These are phyloP conservation scores for Neocloeon triangulifer DNA, from an alignment of 1,140 invertebrate genomes.

Conservation along the genomic window DNA sequence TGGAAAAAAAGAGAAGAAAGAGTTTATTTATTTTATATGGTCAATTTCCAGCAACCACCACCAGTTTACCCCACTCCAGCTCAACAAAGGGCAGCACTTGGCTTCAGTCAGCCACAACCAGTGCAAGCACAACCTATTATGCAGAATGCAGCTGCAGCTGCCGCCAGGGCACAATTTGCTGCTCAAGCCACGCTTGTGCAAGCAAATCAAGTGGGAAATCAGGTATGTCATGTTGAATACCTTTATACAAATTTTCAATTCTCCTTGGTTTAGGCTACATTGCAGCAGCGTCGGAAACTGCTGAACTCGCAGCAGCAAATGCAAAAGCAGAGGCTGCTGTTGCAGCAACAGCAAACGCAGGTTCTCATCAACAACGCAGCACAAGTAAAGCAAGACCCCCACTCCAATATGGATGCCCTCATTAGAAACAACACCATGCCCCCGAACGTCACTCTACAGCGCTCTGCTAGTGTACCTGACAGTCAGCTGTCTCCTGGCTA, in stretches of 20 bases:
- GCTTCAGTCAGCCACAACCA: no score
- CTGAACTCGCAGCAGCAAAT: constrained; percentile 19
- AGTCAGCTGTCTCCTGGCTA: constrained; percentile 45
- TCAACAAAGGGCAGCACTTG: no score
- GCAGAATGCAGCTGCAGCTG: constrained; percentile 15
- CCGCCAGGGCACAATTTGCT: constrained; percentile 3
- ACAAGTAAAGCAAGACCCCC: constrained; percentile 19
- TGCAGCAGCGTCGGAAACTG: constrained; percentile 11
- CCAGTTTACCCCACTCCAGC: not conserved
- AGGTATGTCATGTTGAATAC: no score
- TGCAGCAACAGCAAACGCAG: constrained; percentile 48
- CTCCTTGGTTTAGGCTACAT: no score
- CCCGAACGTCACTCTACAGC: constrained; percentile 52
- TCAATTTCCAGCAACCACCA: not conserved
- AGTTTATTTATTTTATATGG: not conserved
- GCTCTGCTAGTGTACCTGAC: constrained; percentile 40
- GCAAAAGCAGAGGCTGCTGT: constrained; percentile 30
- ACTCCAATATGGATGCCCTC: constrained; percentile 53
- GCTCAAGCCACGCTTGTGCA: not conserved
- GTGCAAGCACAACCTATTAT: no score
- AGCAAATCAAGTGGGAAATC: no score
- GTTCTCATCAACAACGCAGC: constrained; percentile 38
- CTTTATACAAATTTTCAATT: no score
- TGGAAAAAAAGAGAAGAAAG: not conserved
- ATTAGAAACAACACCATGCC: constrained; percentile 59